Base-by-base conservation (phyloP, 2,888 invertebrate genomes). In the Synergus laeviventris region DNA sequence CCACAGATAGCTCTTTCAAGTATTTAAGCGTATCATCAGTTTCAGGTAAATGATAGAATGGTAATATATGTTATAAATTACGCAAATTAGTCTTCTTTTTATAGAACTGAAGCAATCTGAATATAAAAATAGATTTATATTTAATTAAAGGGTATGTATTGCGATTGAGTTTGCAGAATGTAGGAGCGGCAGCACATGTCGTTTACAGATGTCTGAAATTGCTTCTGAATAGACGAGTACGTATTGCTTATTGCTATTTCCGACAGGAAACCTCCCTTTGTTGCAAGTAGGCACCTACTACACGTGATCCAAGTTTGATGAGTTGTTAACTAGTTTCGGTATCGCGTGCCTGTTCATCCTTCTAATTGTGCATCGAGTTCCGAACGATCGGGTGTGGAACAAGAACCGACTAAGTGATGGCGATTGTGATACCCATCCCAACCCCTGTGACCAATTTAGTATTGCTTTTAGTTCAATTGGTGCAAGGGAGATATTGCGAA, bases 301-400 rank as follows among this genome's bases (percentile, higher is more conserved):
- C 64, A 76, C 78, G 76, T 76, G 73, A 78, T 78, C 64, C 74
- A 78, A 76, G 74, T 74, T 78, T 78, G 76, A 76, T 78, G 76
- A 78, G 76, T 78, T 78, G 16, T 74, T 73, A 79, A 76, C 76
- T 79, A 79, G 76, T 79, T 76, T 76, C 76, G 73, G 74, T 64
- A 77, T 77, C 77, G 75, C 75, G 60, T 75, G 77, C 73, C 75
- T 75, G 78, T 62, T 76, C 45, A 60, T 78, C 73, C 73, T 78
- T 73, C 76, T 75, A 76, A 74, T 78, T 74, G 74, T 76, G 66
- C 61, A 78, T 60, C 14, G 42, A 78, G 66, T 36, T 75, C 24
- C 60, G 60, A 31, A 24, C 36, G 36, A 78, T 42, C 49, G 31
- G 54, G 38, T 64, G 42, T 16, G 66, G 70, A 18, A 54, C 18